Base-by-base conservation (phyloP, 1,140 invertebrate species). In the Brachionus koreanus region DNA sequence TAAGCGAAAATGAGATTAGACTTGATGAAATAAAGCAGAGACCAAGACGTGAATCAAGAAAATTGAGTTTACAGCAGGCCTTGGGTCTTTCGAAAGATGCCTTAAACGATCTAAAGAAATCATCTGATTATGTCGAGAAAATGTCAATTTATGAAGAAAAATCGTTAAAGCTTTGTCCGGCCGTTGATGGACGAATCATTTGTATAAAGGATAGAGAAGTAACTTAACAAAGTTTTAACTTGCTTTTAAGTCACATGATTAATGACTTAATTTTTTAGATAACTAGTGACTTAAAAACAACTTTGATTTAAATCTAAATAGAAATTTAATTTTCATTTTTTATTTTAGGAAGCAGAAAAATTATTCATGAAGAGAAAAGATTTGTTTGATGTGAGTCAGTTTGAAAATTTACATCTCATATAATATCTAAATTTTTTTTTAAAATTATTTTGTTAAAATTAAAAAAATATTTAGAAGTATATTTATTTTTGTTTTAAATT, bases 161-260 rank as follows among this genome's bases (percentile, higher is more conserved):
- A 43, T 46, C 69, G 7, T 5, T 74, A 23, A 74, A 33, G n/a
- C 39, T 43, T 46, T 74, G 39, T 33, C 69, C 69, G 13, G 13
- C 3, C 0, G n/a, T 74, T 29, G 69, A 74, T 29, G 69, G 69
- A 13, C 16, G 69, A 13, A 46, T 74, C 19, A 46, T 46, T 25
- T 74, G 69, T 12, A 74, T 74, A 2, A 74, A 74, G 25, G 69
- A 74, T 42, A 74, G 43, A 74, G 42, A 74, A 46, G 69, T 74
- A 74, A 10, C 7, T 25, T 33, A 39, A 33, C n/a, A 65, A 5
- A n/a, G 10, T 72, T 67, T 5, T 33, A 35, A 12, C 33, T 67
- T 33, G 29, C 3, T 29, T 29, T 29, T 29, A 29, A 29, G 29
- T 29, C 29, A 29, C 3, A 29, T 2, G 29, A 2, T 29, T 29